phyloP scores from a whole-genome alignment of 2,888 invertebrate genomes.

The Horisme vitalbata region DNA sequence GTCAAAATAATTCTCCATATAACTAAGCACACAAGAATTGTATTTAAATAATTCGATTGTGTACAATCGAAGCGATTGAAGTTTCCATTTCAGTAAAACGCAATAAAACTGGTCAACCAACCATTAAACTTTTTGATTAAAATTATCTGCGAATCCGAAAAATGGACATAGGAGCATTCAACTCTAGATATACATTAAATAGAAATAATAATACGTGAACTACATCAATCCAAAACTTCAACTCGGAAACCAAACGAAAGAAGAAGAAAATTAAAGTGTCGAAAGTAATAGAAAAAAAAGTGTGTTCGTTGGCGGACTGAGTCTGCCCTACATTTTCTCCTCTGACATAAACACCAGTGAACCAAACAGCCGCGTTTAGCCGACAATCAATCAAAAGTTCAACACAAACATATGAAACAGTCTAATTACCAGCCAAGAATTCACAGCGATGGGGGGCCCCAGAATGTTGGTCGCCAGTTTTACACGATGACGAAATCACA shows the following conservation, averaged over 20 bases:
- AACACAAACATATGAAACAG: constrained; percentile 28
- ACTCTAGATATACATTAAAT: no score
- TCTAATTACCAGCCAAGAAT: constrained; percentile 31
- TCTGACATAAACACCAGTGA: not conserved
- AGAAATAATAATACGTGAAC: no score
- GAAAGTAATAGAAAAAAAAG: no score
- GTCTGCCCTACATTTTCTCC: constrained; percentile 3
- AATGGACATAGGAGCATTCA: no score
- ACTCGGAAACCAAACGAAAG: no score
- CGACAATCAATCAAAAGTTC: constrained; percentile 39
- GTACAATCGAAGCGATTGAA: constrained; percentile 1
- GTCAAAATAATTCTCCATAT: no score
- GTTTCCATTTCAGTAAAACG: constrained; percentile 2
- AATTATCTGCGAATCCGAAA: no score
- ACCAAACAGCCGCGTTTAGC: constrained; percentile 12
- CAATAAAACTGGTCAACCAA: constrained; percentile 10
- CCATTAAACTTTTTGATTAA: not conserved
- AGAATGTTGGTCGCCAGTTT: constrained; percentile 40
- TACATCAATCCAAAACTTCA: no score
- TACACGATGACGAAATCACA: constrained; percentile 32
- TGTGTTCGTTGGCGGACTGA: no score
- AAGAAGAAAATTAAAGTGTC: no score
- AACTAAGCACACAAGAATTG: no score
- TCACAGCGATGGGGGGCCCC: constrained; percentile 20
- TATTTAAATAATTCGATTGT: constrained; percentile 13